Percentiles rank a stretch among this genome's conserved stretches.
These are phyloP conservation scores for Drosophila neotestacea DNA, from an alignment of 2,888 invertebrate species.

Conservation along the genomic window DNA sequence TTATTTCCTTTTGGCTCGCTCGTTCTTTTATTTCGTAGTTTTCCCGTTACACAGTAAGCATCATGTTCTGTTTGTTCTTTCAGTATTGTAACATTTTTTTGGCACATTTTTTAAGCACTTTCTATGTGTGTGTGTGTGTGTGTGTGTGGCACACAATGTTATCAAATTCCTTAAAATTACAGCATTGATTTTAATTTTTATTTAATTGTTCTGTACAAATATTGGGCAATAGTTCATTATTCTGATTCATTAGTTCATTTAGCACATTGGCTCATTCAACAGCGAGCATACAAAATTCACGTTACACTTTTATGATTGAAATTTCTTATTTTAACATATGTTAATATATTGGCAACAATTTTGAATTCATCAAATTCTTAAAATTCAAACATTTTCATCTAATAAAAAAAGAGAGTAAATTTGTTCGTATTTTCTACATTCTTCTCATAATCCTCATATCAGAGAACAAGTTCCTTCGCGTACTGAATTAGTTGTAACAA, in stretches of 20 bases:
- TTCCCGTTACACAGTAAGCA: slow-evolving; percentile 40
- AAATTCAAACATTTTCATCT: slow-evolving; percentile 52
- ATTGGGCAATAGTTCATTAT: slow-evolving; percentile 27
- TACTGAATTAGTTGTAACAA: background rate
- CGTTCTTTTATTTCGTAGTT: slow-evolving; percentile 50
- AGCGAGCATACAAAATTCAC: slow-evolving; percentile 52
- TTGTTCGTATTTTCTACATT: background rate
- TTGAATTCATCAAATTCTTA: slow-evolving; percentile 34
- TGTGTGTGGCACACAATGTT: slow-evolving; percentile 23
- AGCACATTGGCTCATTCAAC: slow-evolving; percentile 54
- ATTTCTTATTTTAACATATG: slow-evolving; percentile 14
- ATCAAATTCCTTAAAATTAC: background rate
- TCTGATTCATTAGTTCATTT: slow-evolving; percentile 39
- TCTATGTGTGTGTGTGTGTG: slow-evolving; percentile 33
- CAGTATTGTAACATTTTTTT: slow-evolving; percentile 28
- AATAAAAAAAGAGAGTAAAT: slow-evolving; percentile 3
- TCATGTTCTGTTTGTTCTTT: slow-evolving; percentile 27
- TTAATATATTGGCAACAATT: slow-evolving; percentile 48
- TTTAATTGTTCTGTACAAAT: slow-evolving; percentile 5
- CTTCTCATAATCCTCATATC: slow-evolving; percentile 1
- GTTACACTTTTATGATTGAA: slow-evolving; percentile 13
- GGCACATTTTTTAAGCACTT: slow-evolving; percentile 49
- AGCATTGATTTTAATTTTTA: slow-evolving; percentile 14
- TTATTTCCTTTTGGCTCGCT: slow-evolving; percentile 47
- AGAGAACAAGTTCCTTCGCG: background rate